These are phyloP conservation scores for Chrysomallon squamiferum DNA, from an alignment of 1,140 invertebrate species.

Conservation along the genomic window DNA sequence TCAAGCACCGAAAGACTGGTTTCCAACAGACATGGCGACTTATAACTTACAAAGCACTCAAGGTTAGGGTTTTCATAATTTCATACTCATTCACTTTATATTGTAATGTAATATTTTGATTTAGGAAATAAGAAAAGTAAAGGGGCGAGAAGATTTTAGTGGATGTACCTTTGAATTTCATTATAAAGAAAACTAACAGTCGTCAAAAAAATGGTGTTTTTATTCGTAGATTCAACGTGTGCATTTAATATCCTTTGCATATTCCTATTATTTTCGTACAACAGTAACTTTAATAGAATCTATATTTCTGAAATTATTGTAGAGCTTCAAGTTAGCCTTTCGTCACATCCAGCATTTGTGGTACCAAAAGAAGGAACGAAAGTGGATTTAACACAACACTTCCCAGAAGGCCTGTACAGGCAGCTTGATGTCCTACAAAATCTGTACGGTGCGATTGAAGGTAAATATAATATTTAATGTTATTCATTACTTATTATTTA, in stretches of 20 bases:
- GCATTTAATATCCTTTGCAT: too few relatives aligned
- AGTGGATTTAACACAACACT: constrained; percentile 23
- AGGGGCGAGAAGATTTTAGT: too few relatives aligned
- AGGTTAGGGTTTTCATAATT: constrained; percentile 20
- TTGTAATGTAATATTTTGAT: too few relatives aligned
- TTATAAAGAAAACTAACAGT: too few relatives aligned
- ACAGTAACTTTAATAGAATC: too few relatives aligned
- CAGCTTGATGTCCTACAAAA: constrained; percentile 7
- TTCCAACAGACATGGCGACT: constrained; percentile 5
- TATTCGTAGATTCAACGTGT: too few relatives aligned
- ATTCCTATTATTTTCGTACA: too few relatives aligned
- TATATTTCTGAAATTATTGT: too few relatives aligned
- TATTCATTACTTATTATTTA: constrained; percentile 16
- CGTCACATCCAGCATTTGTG: constrained; percentile 35
- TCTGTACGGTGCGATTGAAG: constrained; percentile 14
- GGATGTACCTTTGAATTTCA: too few relatives aligned
- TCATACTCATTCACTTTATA: too few relatives aligned
- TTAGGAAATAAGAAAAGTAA: too few relatives aligned
- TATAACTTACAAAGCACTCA: not conserved
- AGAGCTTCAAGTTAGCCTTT: constrained; percentile 23
- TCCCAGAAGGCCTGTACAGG: constrained; percentile 3
- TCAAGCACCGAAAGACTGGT: constrained; percentile 22
- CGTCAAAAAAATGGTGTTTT: too few relatives aligned
- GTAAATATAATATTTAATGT: constrained; percentile 20
- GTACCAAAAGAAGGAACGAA: constrained; percentile 23